A percentile compares a stretch with the other conserved stretches of the same genome.
Evolutionary conservation across 2,888 invertebrate species (phyloP).

Genomic region (Metallyticus violacea): DNA sequence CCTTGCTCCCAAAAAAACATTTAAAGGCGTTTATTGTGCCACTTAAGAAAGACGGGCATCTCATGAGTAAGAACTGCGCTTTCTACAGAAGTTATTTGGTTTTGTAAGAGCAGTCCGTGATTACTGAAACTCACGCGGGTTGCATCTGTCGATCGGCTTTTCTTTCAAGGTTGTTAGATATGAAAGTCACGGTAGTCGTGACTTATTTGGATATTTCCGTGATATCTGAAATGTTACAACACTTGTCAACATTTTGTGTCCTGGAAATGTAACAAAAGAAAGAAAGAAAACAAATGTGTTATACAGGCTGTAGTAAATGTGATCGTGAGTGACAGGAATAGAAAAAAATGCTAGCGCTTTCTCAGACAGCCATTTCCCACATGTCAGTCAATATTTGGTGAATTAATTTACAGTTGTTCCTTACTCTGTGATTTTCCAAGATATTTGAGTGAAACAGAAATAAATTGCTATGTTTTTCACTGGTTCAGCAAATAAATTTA

Average conservation of each 20-base stretch:
- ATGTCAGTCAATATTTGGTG: no score
- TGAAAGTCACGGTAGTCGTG: not conserved
- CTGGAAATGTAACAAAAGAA: not conserved
- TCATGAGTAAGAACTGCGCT: not conserved
- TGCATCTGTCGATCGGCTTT: not conserved
- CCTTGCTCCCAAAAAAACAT: not conserved
- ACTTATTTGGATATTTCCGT: no score
- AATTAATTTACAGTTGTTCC: no score
- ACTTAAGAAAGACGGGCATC: not conserved
- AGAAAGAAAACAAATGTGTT: no score
- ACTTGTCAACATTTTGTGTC: not conserved
- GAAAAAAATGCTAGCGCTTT: no score
- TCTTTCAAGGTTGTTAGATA: not conserved
- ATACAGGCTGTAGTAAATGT: no score
- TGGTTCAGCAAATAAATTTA: no score
- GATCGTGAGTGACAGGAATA: no score
- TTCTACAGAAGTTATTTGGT: not conserved
- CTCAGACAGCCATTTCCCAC: no score
- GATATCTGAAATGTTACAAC: not conserved
- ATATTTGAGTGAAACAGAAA: no score
- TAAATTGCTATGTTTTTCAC: no score
- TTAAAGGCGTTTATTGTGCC: not conserved
- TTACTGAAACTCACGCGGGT: not conserved
- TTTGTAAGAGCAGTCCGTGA: not conserved
- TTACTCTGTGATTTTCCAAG: no score